Conservation (phyloP, 2,113 vertebrate genomes). For the Myiozetetes cayanensis region DNA sequence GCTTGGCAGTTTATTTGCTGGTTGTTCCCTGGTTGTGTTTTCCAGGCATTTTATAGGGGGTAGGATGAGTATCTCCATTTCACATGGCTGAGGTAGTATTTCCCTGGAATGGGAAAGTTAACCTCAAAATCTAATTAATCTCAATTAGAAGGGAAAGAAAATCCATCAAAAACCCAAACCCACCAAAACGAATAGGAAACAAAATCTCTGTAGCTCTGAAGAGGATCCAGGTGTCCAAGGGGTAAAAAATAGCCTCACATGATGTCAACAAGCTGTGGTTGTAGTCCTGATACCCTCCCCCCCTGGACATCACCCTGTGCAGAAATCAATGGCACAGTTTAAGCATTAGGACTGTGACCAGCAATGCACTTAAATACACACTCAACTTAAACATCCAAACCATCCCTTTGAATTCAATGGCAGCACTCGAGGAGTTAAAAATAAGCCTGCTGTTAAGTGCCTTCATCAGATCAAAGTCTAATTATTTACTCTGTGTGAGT, state of each 20-base stretch:
- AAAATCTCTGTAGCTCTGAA: background rate
- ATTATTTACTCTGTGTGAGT: background rate
- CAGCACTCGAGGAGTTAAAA: conserved; percentile 30
- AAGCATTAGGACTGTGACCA: background rate
- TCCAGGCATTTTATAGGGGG: background rate
- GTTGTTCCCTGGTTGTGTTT: background rate
- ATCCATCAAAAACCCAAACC: background rate
- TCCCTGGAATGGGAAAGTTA: background rate
- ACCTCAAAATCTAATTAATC: background rate
- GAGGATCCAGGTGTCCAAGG: background rate
- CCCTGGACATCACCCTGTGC: background rate
- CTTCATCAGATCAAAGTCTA: conserved; percentile 6
- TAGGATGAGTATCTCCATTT: background rate
- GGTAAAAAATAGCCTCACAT: background rate
- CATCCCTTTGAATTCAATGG: conserved; percentile 29
- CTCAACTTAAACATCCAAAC: background rate
- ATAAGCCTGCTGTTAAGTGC: background rate
- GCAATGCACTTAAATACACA: background rate
- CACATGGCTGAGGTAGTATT: background rate
- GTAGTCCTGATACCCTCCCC: background rate
- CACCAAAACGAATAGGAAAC: background rate
- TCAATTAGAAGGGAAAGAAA: background rate
- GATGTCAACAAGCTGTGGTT: background rate
- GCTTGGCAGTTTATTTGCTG: background rate
- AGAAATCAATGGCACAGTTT: background rate